These are phyloP conservation scores for Varanus salvator DNA, from an alignment of 2,113 vertebrate genomes.

Conservation along the genomic window DNA sequence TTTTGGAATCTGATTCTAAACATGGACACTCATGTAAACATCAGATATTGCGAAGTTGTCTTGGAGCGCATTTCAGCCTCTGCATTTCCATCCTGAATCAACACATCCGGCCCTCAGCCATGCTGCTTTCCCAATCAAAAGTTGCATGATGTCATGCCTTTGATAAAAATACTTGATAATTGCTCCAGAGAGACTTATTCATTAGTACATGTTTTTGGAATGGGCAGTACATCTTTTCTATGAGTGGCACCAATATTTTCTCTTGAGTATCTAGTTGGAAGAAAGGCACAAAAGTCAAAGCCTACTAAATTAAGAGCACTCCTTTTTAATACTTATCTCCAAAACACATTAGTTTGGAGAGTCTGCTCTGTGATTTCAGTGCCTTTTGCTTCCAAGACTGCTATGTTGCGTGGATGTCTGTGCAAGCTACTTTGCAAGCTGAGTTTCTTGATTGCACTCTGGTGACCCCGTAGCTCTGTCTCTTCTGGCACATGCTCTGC, in stretches of 20 bases:
- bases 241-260: neutral
- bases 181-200: neutral
- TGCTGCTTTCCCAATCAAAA: neutral
- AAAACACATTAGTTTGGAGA: constrained; percentile 42
- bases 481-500: no score
- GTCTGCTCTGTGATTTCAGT: no score
- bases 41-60: neutral
- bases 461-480: no score
- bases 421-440: no score
- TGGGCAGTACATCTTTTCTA: neutral
- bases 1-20: constrained; percentile 3
- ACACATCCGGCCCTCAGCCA: neutral
- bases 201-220: neutral
- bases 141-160: neutral
- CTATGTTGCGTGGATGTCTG: no score
- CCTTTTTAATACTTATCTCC: constrained; percentile 31
- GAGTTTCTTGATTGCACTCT: no score
- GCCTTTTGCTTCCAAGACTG: no score
- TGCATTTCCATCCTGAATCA: neutral
- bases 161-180: neutral
- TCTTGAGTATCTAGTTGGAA: constrained; percentile 41
- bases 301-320: constrained; percentile 53
- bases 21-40: neutral
- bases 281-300: constrained; percentile 51
- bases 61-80: neutral